Evolutionary conservation across 2,888 invertebrate genomes (phyloP).

Genomic region (Plebejus anna): DNA sequence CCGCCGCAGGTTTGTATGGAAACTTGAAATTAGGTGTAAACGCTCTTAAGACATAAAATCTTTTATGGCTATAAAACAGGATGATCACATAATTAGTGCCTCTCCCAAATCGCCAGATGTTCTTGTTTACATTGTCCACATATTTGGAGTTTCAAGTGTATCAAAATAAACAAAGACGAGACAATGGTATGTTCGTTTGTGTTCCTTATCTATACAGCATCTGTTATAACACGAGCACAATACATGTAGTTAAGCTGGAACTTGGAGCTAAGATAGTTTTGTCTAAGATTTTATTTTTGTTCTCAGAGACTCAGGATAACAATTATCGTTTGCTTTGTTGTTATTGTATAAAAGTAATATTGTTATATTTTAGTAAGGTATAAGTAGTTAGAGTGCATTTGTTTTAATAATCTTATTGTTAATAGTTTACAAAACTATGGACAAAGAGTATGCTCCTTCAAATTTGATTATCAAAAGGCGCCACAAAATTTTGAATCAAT

Average conservation of each 20-base stretch:
- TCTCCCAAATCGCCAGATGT: constrained; percentile 45
- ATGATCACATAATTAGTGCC: constrained; percentile 33
- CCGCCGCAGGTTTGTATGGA: too few relatives aligned
- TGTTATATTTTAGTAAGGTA: too few relatives aligned
- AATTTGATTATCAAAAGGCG: too few relatives aligned
- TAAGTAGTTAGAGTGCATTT: too few relatives aligned
- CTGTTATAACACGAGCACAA: constrained; percentile 24
- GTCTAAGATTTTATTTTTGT: not conserved
- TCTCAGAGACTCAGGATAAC: not conserved
- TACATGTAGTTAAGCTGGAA: not conserved
- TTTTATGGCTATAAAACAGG: constrained; percentile 26
- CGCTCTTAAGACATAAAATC: not conserved
- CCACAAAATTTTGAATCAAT: too few relatives aligned
- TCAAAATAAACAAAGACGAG: constrained; percentile 33
- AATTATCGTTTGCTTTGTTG: not conserved
- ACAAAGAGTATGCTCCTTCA: too few relatives aligned
- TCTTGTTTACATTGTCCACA: constrained; percentile 62
- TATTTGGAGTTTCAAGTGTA: constrained; percentile 54
- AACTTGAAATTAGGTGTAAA: too few relatives aligned
- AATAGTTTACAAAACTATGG: too few relatives aligned
- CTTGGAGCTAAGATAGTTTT: not conserved
- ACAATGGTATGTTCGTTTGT: constrained; percentile 15
- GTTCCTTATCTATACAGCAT: constrained; percentile 28
- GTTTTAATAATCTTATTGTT: too few relatives aligned
- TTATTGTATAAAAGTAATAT: too few relatives aligned